Base-by-base conservation (phyloP, 1,140 invertebrate genomes). In the Macrosteles quadrilineatus region DNA sequence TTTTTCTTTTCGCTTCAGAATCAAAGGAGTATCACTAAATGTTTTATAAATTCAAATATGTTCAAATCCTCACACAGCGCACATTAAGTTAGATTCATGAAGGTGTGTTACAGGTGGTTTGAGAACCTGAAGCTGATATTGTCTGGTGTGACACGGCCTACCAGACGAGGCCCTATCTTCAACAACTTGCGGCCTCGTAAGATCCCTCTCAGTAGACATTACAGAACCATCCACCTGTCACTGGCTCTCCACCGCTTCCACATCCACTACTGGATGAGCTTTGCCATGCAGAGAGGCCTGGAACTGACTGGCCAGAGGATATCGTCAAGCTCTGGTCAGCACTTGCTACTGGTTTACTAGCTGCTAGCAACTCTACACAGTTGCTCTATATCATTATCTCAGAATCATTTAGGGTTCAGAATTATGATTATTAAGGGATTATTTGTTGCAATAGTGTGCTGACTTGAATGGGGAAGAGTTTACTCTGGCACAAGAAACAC, bases 221-320 rank as follows among this genome's bases (percentile, higher is more conserved):
- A 98, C 76, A 90, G 91, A 67, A 93, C 91, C 74, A 86, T 97
- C 50, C 88, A 94, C 75, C 81, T 98, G 0, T 90, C 92, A 0
- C 84, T 98, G 32, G 91, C 90, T 0, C 84, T 98, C 43, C 95
- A 97, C 77, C 89, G 91, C 71, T 94, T 98, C 75, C 92, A 96
- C 81, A 92, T 98, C 12, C 94, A 91, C 76, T 99, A 99, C 82
- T 99, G 97, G 97, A 97, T 98, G 89, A 99, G 97, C 0, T 98
- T 96, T 77, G 94, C 95, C 0, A 94, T 96, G 86, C 95, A 98
- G 76, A 87, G 94, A 73, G 98, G 98, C 0, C 92, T 97, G 68
- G 93, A 98, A 78, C 85, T 98, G 36, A 87, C 90, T n/a, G 94
- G 95, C 0, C 93, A 91, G 17, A 85, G 92, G 21, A 86, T 97